These are phyloP conservation scores for Drosophila bipectinata DNA, from an alignment of 1,140 invertebrate genomes.

Conservation along the genomic window DNA sequence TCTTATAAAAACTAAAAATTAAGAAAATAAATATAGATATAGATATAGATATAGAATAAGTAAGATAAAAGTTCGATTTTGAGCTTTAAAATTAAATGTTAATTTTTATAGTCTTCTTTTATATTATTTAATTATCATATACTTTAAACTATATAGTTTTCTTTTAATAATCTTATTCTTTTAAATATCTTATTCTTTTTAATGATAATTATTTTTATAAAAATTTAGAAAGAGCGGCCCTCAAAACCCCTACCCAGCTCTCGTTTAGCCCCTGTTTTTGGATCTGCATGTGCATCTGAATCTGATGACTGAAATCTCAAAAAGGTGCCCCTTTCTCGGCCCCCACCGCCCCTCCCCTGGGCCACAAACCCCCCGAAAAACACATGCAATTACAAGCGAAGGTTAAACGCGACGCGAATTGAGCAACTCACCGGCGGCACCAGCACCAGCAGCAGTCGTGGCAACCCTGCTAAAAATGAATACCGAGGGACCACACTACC, in stretches of 20 bases:
- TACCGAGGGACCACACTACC: not conserved
- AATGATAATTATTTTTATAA: too few relatives aligned
- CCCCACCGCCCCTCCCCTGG: not conserved
- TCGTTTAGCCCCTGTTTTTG: not conserved
- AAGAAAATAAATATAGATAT: too few relatives aligned
- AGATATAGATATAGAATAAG: too few relatives aligned
- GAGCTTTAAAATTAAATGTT: too few relatives aligned
- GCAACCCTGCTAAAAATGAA: conserved; percentile 45
- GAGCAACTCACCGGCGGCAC: conserved; percentile 26
- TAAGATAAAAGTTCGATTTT: too few relatives aligned
- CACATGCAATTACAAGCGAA: conserved; percentile 66
- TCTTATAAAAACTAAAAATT: too few relatives aligned
- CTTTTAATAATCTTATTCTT: too few relatives aligned
- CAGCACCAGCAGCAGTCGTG: conserved; percentile 23
- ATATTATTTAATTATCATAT: too few relatives aligned
- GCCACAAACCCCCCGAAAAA: not conserved
- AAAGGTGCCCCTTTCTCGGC: conserved; percentile 23
- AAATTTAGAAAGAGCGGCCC: too few relatives aligned
- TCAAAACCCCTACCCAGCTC: not conserved
- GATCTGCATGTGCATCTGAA: conserved; percentile 38
- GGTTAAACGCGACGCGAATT: conserved; percentile 47
- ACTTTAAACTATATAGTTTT: too few relatives aligned
- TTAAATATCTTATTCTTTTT: too few relatives aligned
- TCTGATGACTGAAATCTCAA: conserved; percentile 28
- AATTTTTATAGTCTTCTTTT: too few relatives aligned